phyloP scores from a whole-genome alignment of 2,888 invertebrate species.

The Muschampia plurimacula region DNA sequence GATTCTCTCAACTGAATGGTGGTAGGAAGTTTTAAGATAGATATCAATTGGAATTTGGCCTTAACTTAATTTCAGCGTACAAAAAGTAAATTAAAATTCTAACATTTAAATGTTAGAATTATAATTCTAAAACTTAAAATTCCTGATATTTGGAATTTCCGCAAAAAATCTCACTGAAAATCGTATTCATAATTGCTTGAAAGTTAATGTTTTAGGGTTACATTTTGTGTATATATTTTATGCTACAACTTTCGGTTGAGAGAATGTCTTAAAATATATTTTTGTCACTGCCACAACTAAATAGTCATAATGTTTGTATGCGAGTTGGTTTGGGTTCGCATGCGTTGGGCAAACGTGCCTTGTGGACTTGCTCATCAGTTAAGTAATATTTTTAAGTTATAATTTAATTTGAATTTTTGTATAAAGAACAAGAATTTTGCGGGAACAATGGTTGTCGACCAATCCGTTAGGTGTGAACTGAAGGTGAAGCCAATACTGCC shows the following conservation, averaged over 20 bases:
- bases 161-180: too few species aligned
- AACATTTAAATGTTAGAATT: too few species aligned
- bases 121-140: too few species aligned
- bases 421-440: slow-evolving; percentile 39
- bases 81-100: too few species aligned
- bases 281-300: slow-evolving; percentile 77
- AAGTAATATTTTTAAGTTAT: slow-evolving; percentile 48
- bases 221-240: background rate
- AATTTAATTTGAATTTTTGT: slow-evolving; percentile 43
- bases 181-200: too few species aligned
- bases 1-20: slow-evolving; percentile 12
- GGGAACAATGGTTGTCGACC: slow-evolving; percentile 39
- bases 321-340: slow-evolving; percentile 52
- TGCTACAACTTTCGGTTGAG: slow-evolving; percentile 30
- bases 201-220: background rate
- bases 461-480: slow-evolving; percentile 3
- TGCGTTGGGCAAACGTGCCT: slow-evolving; percentile 39
- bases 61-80: too few species aligned
- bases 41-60: too few species aligned
- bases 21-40: background rate
- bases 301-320: slow-evolving; percentile 59
- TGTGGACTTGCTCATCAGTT: slow-evolving; percentile 57
- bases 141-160: background rate
- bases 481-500: too few species aligned
- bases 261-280: slow-evolving; percentile 61